Conservation (phyloP, 2,797 vertebrate genomes). For the Pangasius krempfi region DNA sequence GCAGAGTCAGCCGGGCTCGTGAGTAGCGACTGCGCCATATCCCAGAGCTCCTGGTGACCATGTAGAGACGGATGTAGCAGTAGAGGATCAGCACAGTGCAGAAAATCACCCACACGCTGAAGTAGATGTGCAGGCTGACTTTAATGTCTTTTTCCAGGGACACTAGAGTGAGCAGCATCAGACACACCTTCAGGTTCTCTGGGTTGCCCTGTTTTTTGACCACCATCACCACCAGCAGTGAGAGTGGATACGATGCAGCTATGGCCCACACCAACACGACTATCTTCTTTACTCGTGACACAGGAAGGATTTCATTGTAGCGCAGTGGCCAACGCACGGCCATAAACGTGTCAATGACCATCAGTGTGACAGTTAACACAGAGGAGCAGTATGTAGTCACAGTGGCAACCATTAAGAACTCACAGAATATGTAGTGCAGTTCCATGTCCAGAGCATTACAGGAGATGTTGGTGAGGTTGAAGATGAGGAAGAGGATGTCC, state of each 20-base stretch:
- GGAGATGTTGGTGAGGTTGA: constrained; percentile 70
- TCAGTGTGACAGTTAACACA: constrained; percentile 78
- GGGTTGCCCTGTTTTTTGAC: background rate
- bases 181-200: constrained; percentile 62
- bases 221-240: constrained; percentile 68
- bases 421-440: constrained; percentile 68
- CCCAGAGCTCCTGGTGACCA: constrained; percentile 77
- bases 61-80: constrained; percentile 81
- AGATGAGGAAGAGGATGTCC: constrained; percentile 75
- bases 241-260: constrained; percentile 72
- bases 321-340: constrained; percentile 79
- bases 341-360: constrained; percentile 81
- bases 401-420: constrained; percentile 66
- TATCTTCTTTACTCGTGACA: constrained; percentile 65
- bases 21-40: constrained; percentile 80
- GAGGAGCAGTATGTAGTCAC: constrained; percentile 73
- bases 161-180: constrained; percentile 70
- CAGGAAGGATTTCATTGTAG: constrained; percentile 72
- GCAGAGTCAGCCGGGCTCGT: constrained; percentile 76
- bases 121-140: constrained; percentile 65
- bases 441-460: constrained; percentile 59
- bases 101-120: constrained; percentile 67
- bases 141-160: constrained; percentile 49
- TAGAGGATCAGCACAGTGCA: constrained; percentile 74
- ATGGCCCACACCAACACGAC: constrained; percentile 72